Evolutionary conservation across 2,888 invertebrate species (phyloP).

Genomic region (Marronus borbonicus): DNA sequence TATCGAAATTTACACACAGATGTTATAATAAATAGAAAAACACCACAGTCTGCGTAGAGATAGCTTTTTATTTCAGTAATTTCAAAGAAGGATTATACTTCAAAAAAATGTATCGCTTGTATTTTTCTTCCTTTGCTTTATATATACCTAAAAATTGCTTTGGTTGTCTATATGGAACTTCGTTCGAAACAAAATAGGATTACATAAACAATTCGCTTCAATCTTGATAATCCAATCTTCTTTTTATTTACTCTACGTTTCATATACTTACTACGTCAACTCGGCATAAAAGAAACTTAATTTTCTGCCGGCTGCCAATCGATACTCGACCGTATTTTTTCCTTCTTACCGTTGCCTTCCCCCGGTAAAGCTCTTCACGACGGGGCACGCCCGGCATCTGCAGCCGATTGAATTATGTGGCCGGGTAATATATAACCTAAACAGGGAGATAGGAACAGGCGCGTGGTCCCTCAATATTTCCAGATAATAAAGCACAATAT

Average conservation of each 20-base stretch:
- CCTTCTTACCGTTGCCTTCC: neutral
- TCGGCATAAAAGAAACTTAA: slow-evolving; percentile 36
- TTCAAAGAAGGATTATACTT: too few species aligned
- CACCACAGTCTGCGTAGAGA: too few species aligned
- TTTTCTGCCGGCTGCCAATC: slow-evolving; percentile 19
- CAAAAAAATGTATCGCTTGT: too few species aligned
- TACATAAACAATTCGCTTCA: slow-evolving; percentile 8
- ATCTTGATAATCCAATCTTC: slow-evolving; percentile 35
- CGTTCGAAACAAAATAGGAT: neutral
- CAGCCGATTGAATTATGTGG: slow-evolving; percentile 38
- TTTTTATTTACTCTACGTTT: slow-evolving; percentile 29
- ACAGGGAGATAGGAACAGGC: slow-evolving; percentile 4
- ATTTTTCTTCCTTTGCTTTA: too few species aligned
- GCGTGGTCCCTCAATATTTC: slow-evolving; percentile 36
- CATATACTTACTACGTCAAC: slow-evolving; percentile 19
- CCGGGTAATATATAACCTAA: slow-evolving; percentile 38
- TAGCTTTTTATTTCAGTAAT: too few species aligned
- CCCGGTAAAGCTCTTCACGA: neutral
- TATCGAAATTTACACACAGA: too few species aligned
- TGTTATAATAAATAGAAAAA: too few species aligned
- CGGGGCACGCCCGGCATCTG: slow-evolving; percentile 15
- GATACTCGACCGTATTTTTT: slow-evolving; percentile 26
- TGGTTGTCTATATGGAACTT: neutral
- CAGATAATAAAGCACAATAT: slow-evolving; percentile 43
- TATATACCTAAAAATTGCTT: neutral